Conservation (phyloP, 2,888 invertebrate species). For the Eurytoma californica region DNA sequence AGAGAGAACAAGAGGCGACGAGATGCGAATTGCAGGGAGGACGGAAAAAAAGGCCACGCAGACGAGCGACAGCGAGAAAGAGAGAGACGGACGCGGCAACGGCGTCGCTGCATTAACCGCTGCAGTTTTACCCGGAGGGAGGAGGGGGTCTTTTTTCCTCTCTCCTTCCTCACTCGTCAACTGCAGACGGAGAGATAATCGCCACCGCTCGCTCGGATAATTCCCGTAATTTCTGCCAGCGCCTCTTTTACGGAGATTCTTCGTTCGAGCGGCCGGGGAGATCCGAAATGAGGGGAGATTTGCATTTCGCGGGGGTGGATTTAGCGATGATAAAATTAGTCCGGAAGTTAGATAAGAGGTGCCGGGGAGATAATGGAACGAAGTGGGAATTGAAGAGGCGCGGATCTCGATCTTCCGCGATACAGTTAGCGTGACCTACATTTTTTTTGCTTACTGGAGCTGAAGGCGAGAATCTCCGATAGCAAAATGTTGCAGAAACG, state of each 20-base stretch:
- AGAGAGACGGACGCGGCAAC: background rate
- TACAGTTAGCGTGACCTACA: slow-evolving; percentile 37
- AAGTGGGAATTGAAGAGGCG: slow-evolving; percentile 14
- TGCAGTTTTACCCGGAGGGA: background rate
- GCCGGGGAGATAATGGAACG: background rate
- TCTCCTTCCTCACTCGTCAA: too few relatives aligned
- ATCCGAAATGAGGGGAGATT: background rate
- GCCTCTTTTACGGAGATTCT: background rate
- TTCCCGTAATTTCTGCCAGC: slow-evolving; percentile 6
- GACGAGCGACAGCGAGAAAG: background rate
- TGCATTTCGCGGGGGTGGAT: background rate
- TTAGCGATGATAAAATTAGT: slow-evolving; percentile 4
- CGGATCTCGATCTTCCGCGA: background rate
- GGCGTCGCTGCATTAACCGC: slow-evolving; percentile 9
- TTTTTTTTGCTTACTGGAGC: background rate
- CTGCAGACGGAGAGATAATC: too few relatives aligned
- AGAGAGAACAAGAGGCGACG: background rate
- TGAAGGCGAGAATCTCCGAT: background rate
- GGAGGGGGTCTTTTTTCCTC: too few relatives aligned
- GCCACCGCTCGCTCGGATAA: slow-evolving; percentile 1
- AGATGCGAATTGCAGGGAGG: slow-evolving; percentile 14
- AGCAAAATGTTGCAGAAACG: background rate
- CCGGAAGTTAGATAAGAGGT: background rate
- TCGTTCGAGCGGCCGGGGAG: background rate
- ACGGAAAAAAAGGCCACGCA: slow-evolving; percentile 8